Evolutionary conservation across 1,140 invertebrate genomes (phyloP).

Genomic region (Andrena cerasifolii): DNA sequence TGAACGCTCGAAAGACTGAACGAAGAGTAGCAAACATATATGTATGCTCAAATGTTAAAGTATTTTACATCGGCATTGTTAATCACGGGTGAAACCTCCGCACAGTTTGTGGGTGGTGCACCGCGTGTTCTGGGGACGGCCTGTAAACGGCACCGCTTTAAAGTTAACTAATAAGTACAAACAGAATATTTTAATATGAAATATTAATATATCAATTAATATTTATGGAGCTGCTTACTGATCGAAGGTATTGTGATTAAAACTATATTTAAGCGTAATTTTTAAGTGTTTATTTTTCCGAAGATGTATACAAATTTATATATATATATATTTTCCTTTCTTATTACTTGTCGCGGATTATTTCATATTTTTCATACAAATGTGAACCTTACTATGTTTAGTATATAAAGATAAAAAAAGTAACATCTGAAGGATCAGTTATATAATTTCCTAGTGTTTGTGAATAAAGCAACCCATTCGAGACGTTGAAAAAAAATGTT

Average conservation of each 20-base stretch:
- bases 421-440: conserved; percentile 54
- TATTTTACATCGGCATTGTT: not conserved
- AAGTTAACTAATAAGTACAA: too few relatives aligned
- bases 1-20: conserved; percentile 33
- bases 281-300: conserved; percentile 40
- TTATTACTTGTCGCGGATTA: conserved; percentile 55
- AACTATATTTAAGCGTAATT: conserved; percentile 18
- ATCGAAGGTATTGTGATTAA: not conserved
- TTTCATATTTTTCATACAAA: conserved; percentile 56
- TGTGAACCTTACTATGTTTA: conserved; percentile 55
- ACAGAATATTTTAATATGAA: conserved; percentile 14
- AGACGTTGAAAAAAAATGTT: conserved; percentile 5
- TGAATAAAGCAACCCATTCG: not conserved
- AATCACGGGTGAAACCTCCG: too few relatives aligned
- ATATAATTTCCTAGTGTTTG: conserved; percentile 42
- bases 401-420: conserved; percentile 64
- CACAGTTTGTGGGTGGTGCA: too few relatives aligned
- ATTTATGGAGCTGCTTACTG: conserved; percentile 10
- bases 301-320: conserved; percentile 49
- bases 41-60: not conserved
- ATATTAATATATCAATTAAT: conserved; percentile 12
- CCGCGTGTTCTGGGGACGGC: too few relatives aligned
- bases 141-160: too few relatives aligned
- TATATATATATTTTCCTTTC: conserved; percentile 46
- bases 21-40: not conserved